Evolutionary conservation across 2,888 invertebrate genomes (phyloP).

Genomic region (Leucophenga maculata): DNA sequence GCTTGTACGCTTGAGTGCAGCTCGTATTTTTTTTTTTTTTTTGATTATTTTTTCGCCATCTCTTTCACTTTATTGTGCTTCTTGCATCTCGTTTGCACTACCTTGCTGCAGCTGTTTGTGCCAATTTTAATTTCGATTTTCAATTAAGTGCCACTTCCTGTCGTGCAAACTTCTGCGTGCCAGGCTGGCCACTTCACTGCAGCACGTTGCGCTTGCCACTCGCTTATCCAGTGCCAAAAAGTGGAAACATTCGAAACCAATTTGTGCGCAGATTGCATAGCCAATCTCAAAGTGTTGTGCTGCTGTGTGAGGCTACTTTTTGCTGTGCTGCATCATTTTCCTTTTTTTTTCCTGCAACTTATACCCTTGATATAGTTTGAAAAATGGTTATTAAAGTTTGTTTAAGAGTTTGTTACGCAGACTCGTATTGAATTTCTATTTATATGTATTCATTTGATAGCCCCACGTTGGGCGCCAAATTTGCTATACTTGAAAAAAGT

Average conservation of each 20-base stretch:
- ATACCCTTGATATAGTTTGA: background rate
- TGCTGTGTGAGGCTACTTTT: background rate
- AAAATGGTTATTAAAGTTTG: too few species aligned
- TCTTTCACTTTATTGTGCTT: too few species aligned
- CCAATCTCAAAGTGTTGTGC: conserved; percentile 8
- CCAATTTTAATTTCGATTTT: conserved; percentile 62
- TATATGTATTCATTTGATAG: too few species aligned
- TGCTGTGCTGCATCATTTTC: background rate
- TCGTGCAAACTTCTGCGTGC: conserved; percentile 22
- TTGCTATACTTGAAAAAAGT: too few species aligned
- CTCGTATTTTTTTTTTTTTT: conserved; percentile 1
- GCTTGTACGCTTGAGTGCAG: conserved; percentile 10
- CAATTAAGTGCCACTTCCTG: conserved; percentile 53
- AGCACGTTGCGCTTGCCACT: background rate
- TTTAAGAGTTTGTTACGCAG: too few species aligned
- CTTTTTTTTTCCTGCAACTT: background rate
- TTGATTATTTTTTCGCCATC: background rate
- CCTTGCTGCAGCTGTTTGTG: conserved; percentile 11
- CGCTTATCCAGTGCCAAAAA: background rate
- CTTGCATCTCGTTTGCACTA: too few species aligned
- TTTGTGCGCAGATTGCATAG: conserved; percentile 19
- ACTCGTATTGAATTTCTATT: too few species aligned
- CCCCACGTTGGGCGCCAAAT: too few species aligned
- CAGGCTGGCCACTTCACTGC: background rate
- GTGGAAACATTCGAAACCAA: conserved; percentile 14